Evolutionary conservation across 2,888 invertebrate species (phyloP).

Genomic region (Ophion slaviceki): DNA sequence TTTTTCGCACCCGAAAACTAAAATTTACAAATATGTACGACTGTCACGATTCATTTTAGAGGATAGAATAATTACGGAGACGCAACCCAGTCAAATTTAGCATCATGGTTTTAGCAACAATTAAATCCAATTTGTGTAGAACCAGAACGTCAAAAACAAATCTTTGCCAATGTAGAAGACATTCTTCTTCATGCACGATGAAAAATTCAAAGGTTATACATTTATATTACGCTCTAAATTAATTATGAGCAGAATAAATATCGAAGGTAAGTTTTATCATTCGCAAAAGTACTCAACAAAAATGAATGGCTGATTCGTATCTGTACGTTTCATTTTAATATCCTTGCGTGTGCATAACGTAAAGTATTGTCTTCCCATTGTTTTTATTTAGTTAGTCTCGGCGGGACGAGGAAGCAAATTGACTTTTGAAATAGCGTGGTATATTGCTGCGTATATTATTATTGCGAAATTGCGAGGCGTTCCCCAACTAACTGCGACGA

Average conservation of each 20-base stretch:
- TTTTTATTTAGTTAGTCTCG: not conserved
- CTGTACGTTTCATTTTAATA: not conserved
- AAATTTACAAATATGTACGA: too few species aligned
- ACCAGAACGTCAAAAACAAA: too few species aligned
- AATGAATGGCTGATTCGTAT: not conserved
- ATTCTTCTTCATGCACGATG: too few species aligned
- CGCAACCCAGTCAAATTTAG: too few species aligned
- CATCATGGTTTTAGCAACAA: too few species aligned
- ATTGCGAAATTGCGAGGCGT: constrained; percentile 54
- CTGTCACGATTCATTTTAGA: too few species aligned
- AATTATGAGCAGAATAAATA: not conserved
- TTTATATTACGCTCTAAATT: not conserved
- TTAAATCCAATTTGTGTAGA: too few species aligned
- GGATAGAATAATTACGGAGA: too few species aligned
- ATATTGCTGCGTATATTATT: constrained; percentile 32
- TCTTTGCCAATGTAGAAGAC: too few species aligned
- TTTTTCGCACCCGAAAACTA: too few species aligned
- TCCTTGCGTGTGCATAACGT: not conserved
- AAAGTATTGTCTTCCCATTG: not conserved
- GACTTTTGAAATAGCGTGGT: constrained; percentile 36
- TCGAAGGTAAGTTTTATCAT: not conserved
- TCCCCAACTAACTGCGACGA: constrained; percentile 42
- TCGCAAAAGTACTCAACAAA: not conserved
- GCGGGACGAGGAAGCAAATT: constrained; percentile 45
- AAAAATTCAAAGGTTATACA: not conserved